These are phyloP conservation scores for Kryphioiulus occultus DNA, from an alignment of 2,888 invertebrate species.

Conservation along the genomic window DNA sequence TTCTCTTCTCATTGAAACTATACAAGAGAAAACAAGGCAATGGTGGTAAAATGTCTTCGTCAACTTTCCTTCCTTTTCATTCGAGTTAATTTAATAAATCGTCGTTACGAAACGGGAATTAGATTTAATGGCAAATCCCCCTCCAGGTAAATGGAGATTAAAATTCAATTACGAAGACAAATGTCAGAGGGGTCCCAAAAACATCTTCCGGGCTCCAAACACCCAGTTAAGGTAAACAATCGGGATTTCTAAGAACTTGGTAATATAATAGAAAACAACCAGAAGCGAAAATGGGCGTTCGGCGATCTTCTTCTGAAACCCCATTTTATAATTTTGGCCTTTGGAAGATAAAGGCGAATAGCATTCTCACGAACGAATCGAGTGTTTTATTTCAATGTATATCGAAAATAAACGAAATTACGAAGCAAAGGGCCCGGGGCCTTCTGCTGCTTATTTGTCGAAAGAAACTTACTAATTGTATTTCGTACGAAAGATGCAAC, in stretches of 20 bases:
- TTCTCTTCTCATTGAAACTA: too few species aligned
- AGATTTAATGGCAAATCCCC: slow-evolving; percentile 1
- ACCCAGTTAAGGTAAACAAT: background rate
- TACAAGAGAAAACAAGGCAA: background rate
- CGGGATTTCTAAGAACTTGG: background rate
- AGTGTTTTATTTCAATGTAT: background rate
- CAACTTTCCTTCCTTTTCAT: background rate
- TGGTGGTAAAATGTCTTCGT: background rate
- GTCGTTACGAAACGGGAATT: slow-evolving; percentile 19
- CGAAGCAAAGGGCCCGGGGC: background rate
- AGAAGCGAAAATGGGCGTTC: background rate
- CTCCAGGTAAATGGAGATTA: slow-evolving; percentile 27
- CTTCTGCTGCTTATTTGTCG: background rate
- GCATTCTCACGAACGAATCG: background rate
- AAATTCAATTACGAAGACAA: slow-evolving; percentile 27
- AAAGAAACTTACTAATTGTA: background rate
- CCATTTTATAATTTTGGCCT: background rate
- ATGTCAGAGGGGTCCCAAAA: background rate
- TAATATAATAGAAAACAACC: background rate
- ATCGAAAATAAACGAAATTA: slow-evolving; percentile 27
- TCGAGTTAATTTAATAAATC: background rate
- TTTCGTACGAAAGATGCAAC: background rate
- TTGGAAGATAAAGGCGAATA: background rate
- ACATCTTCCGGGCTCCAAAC: background rate
- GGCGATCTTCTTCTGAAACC: background rate